A percentile compares a stretch with the other conserved stretches of the same genome.
phyloP scores from a whole-genome alignment of 23 tunicate genomes.

The Botrylloides violaceus region DNA sequence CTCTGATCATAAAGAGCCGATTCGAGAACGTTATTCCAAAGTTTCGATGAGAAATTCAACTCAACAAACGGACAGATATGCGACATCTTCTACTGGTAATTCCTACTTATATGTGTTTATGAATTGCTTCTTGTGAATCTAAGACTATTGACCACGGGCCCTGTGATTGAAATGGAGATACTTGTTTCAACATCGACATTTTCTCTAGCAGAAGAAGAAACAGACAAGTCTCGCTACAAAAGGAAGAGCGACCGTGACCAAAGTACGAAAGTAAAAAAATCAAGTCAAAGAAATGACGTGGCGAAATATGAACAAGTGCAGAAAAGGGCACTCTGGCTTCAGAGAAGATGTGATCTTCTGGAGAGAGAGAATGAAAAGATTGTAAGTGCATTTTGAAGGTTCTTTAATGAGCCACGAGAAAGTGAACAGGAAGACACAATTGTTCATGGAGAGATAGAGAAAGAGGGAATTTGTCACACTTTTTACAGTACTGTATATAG shows the following conservation, averaged over 20 bases:
- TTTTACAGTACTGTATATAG: too few relatives aligned
- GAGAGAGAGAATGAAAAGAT: slow-evolving; percentile 47
- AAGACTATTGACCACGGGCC: too few relatives aligned
- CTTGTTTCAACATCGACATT: too few relatives aligned
- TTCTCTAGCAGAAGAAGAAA: not conserved
- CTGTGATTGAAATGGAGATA: too few relatives aligned
- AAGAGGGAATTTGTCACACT: too few relatives aligned
- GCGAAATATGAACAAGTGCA: slow-evolving; percentile 31
- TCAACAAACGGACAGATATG: not conserved
- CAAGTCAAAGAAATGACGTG: not conserved
- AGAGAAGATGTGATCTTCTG: slow-evolving; percentile 42
- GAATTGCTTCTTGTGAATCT: too few relatives aligned
- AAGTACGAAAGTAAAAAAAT: not conserved
- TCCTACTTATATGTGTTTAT: too few relatives aligned
- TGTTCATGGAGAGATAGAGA: too few relatives aligned
- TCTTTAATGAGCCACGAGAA: too few relatives aligned
- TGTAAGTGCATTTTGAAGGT: slow-evolving; percentile 19
- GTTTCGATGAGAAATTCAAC: not conserved
- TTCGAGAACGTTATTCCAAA: not conserved
- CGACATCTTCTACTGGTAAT: not conserved
- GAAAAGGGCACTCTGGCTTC: slow-evolving; percentile 16
- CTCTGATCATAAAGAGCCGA: not conserved
- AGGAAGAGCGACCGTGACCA: not conserved
- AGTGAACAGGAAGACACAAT: too few relatives aligned
- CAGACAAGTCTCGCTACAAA: not conserved